phyloP scores from a whole-genome alignment of 2,113 vertebrate genomes.

The Anser brachyrhynchus region DNA sequence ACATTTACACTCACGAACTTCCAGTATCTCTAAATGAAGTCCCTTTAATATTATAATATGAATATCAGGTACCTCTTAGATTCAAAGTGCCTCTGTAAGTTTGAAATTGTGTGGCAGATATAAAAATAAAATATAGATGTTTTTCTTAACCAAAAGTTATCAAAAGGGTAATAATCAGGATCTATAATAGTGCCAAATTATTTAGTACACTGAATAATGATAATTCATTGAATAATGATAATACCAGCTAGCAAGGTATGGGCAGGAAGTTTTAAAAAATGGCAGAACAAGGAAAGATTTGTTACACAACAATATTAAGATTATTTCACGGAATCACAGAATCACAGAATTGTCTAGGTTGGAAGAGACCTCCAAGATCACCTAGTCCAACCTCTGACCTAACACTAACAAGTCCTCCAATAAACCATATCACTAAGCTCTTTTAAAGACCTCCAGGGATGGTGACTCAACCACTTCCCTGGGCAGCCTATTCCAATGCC shows the following conservation, averaged over 20 bases:
- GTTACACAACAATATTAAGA: not conserved
- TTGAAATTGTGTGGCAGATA: not conserved
- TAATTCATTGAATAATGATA: not conserved
- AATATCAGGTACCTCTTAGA: not conserved
- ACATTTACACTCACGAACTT: not conserved
- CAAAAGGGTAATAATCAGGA: not conserved
- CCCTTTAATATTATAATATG: not conserved
- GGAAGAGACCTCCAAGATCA: too few relatives aligned
- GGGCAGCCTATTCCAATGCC: too few relatives aligned
- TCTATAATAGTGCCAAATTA: not conserved
- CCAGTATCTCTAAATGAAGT: not conserved
- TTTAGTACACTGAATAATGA: not conserved
- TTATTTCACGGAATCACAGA: not conserved
- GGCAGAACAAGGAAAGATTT: not conserved
- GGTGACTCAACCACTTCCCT: too few relatives aligned
- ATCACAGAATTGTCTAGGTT: too few relatives aligned
- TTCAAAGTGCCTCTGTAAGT: not conserved
- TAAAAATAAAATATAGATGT: not conserved
- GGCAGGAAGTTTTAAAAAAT: not conserved
- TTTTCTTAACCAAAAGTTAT: not conserved
- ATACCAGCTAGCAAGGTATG: not conserved
- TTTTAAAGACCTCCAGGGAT: too few relatives aligned
- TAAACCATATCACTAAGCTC: too few relatives aligned
- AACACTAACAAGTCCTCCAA: too few relatives aligned
- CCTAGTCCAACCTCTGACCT: too few relatives aligned